Base-by-base conservation (phyloP, 2,113 vertebrate genomes). In the Grammomys dolichurus region DNA sequence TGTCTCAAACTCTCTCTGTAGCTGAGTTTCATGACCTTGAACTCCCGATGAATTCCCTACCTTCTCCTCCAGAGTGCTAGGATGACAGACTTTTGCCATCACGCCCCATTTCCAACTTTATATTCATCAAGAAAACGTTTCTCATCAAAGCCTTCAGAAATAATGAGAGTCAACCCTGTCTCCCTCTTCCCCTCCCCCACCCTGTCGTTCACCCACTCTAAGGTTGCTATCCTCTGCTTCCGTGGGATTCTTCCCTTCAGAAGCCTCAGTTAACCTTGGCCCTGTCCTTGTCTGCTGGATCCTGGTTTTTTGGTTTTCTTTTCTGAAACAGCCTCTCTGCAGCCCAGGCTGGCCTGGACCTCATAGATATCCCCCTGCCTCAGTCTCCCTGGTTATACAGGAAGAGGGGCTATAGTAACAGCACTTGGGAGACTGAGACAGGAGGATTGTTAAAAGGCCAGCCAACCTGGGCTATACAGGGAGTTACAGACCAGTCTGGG, bases 111-210 rank as follows among this genome's bases (percentile, higher is more conserved):
- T 87, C 84, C 63, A 48, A 33, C 43, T 69, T 69, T 13, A 46
- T 86, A 22, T 69, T 87, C 63, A 31, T 85, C 77, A 86, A 78
- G 46, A 82, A 93, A 96, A 46, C 13, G 28, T 65, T 92, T 92
- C n/a, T 94, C 72, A 81, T 60, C 81, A 60, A 93, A 76, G 63
- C 80, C 70, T 81, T 73, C 40, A 54, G 48, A 85, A 77, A 28
- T 56, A 56, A 54, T 33, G 2, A 65, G 28, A 87, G 28, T 5
- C 60, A 46, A 40, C 22, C 1, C 3, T 48, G 70, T 75, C 65
- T 54, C 58, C 24, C 48, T 0, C 7, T 88, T 58, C 28, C 72
- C 56, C 5, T 13, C 28, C 20, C 76, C 16, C 7, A 20, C 67
- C 20, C 48, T 7, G 76, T 22, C 8, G 10, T 84, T 40, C 54